Percentiles rank a stretch among this genome's conserved stretches.
Conservation (phyloP, 2,797 vertebrate species). For the Poeciliopsis gracilis region DNA sequence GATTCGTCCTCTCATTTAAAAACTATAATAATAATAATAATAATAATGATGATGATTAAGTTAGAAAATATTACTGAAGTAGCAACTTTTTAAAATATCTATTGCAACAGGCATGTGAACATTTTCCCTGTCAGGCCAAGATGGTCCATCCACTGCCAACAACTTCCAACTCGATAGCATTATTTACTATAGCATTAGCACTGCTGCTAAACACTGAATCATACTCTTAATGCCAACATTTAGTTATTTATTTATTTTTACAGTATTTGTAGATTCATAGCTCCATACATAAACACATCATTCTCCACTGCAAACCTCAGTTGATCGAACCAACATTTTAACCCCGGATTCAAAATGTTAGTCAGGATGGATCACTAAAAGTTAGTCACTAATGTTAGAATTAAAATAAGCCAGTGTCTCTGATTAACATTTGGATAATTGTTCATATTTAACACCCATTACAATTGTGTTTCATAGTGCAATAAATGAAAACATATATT, state of each 20-base stretch:
- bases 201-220: neutral
- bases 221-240: neutral
- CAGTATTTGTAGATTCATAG: neutral
- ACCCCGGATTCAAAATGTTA: neutral
- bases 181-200: neutral
- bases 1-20: neutral
- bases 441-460: neutral
- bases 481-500: neutral
- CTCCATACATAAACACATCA: neutral
- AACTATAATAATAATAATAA: neutral
- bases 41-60: neutral
- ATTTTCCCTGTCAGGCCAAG: neutral
- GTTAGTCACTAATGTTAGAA: neutral
- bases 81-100: neutral
- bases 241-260: neutral
- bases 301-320: neutral
- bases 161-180: neutral
- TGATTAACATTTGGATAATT: neutral
- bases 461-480: neutral
- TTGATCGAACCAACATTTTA: neutral
- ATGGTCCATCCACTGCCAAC: neutral
- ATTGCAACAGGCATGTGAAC: neutral
- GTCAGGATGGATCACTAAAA: neutral
- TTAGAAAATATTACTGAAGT: neutral
- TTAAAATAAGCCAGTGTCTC: neutral